Base-by-base conservation (phyloP, 2,113 vertebrate genomes). In the Hydrolagus affinis region DNA sequence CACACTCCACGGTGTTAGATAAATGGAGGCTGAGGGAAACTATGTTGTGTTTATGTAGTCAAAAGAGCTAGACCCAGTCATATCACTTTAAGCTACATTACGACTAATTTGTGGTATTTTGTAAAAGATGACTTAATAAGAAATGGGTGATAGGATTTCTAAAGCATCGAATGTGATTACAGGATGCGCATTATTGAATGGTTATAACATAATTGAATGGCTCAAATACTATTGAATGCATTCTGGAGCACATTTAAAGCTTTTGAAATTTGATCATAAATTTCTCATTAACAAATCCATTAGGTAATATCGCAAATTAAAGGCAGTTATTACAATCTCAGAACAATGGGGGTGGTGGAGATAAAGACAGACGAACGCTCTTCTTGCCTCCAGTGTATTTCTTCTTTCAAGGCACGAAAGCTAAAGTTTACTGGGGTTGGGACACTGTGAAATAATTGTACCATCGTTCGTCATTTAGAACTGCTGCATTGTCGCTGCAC, bases 1-100 rank as follows among this genome's bases (percentile, higher is more conserved):
- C 89, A 90, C 89, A 83, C 91, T 92, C 91, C 91, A 90, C 90
- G 91, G 89, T 89, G 89, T 88, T 88, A 89, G 88, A 89, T 90
- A 88, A 89, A 86, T 86, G 86, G 87, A 90, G 91, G 90, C 90
- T 90, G 90, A 90, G 90, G 86, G 90, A 88, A 90, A 89, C 89
- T 89, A 88, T 89, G 90, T 90, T 89, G 88, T 88, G 88, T 83
- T 66, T 83, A 83, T 83, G 25, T 83, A 83, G 78, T 83, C 78
- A 23, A 68, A 62, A 32, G 62, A 66, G 78, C 17, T 17, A 68
- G 78, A 68, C 32, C 78, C 21, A 66, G 60, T 21, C 78, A 66
- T 83, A 83, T 83, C 62, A 83, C 3, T 66, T 83, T 83, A 66
- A 83, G 66, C 60, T 66, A 66, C 19, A 64, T 66, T 11, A 80